Conservation (phyloP, 2,113 vertebrate species). For the Tauraco erythrolophus region DNA sequence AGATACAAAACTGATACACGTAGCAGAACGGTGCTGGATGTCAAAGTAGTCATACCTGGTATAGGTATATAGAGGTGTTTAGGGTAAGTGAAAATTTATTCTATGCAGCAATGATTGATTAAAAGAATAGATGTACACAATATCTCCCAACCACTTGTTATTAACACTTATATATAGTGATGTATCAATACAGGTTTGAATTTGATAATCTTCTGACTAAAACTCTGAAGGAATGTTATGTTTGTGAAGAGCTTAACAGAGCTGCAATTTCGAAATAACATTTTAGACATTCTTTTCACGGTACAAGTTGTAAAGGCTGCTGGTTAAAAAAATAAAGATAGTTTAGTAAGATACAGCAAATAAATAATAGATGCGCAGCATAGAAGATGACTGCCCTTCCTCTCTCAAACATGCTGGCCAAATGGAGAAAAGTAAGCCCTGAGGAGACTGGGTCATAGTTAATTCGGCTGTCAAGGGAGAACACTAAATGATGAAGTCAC, state of each 20-base stretch:
- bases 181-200: not conserved
- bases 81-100: not conserved
- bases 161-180: not conserved
- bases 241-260: not conserved
- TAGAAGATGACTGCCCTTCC: not conserved
- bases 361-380: conserved; percentile 18
- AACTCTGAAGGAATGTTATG: not conserved
- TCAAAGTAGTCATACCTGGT: not conserved
- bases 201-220: not conserved
- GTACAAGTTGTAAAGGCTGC: not conserved
- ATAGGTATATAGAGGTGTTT: not conserved
- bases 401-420: not conserved
- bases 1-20: not conserved
- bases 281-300: not conserved
- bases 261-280: not conserved
- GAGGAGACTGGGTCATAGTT: not conserved
- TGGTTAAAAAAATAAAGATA: not conserved
- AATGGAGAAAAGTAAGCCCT: conserved; percentile 7
- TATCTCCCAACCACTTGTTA: not conserved
- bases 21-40: not conserved
- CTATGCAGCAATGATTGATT: not conserved
- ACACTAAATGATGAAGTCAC: conserved; percentile 27
- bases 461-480: not conserved
- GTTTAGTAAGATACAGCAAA: not conserved
- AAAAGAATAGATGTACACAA: not conserved